Conservation (phyloP, 2,888 invertebrate species). For the Limnephilus marmoratus region DNA sequence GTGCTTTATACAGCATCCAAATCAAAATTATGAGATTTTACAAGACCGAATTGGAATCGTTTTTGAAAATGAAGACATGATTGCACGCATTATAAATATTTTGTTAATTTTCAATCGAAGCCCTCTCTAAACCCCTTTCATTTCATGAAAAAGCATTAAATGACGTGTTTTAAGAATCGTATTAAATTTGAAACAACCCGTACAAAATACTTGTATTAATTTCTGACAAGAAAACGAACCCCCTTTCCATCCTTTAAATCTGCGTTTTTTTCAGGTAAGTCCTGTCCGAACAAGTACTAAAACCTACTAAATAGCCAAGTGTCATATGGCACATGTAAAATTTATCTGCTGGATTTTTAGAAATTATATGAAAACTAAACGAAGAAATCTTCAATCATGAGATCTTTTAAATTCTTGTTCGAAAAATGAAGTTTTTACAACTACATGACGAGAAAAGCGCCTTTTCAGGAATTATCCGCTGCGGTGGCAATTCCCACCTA, state of each 20-base stretch:
- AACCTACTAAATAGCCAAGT: constrained; percentile 73
- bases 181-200: background rate
- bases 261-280: background rate
- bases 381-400: background rate
- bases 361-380: background rate
- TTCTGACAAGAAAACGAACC: background rate
- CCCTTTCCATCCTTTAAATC: background rate
- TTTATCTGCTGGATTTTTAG: background rate
- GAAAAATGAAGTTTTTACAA: background rate
- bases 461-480: background rate
- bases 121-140: background rate
- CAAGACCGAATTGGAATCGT: background rate
- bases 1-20: background rate
- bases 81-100: background rate
- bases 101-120: background rate
- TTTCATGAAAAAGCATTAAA: background rate
- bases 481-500: background rate
- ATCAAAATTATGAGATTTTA: background rate
- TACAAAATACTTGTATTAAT: background rate
- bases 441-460: background rate
- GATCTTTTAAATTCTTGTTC: background rate
- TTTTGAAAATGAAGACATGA: background rate
- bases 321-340: background rate
- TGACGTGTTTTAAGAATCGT: background rate
- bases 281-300: background rate